Evolutionary conservation across 2,797 vertebrate species (phyloP).

Genomic region (Pangasius larnaudii): DNA sequence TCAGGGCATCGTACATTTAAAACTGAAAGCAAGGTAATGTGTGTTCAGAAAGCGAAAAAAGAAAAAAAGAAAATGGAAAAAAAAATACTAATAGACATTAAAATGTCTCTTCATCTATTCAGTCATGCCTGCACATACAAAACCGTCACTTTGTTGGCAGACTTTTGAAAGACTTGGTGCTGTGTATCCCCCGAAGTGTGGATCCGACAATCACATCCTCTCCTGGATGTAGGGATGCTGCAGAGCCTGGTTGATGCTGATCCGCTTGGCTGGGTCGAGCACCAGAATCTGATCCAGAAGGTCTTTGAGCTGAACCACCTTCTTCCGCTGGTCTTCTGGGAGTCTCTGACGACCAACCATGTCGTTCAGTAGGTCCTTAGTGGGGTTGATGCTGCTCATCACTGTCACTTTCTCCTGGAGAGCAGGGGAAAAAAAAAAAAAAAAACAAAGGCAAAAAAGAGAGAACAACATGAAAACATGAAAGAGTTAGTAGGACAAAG

Average conservation of each 20-base stretch:
- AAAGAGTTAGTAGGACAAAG: not conserved
- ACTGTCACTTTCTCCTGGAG: constrained; percentile 96
- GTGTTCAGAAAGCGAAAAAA: not conserved
- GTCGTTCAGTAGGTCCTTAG: constrained; percentile 96
- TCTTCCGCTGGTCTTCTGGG: constrained; percentile 99
- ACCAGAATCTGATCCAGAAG: constrained; percentile 97
- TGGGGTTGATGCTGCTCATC: constrained; percentile 99
- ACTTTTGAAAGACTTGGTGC: constrained; percentile 40
- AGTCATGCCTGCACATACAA: constrained; percentile 57
- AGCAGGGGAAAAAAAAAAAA: not conserved
- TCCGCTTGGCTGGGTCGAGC: constrained; percentile 98
- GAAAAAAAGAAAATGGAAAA: not conserved
- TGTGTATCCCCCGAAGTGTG: constrained; percentile 40
- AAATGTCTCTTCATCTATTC: constrained; percentile 48
- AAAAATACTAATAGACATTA: constrained; percentile 24
- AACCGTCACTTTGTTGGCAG: constrained; percentile 46
- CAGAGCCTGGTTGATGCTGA: constrained; percentile 99
- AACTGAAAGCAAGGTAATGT: constrained; percentile 22
- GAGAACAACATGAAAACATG: not conserved
- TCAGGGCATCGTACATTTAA: constrained; percentile 9
- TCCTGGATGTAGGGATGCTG: constrained; percentile 99
- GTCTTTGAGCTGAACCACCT: constrained; percentile 98
- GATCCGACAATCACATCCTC: constrained; percentile 83
- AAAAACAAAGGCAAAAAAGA: not conserved
- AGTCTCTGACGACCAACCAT: constrained; percentile 96